Conservation (phyloP, 1,140 invertebrate species). For the Stenopsyche tienmushanensis region DNA sequence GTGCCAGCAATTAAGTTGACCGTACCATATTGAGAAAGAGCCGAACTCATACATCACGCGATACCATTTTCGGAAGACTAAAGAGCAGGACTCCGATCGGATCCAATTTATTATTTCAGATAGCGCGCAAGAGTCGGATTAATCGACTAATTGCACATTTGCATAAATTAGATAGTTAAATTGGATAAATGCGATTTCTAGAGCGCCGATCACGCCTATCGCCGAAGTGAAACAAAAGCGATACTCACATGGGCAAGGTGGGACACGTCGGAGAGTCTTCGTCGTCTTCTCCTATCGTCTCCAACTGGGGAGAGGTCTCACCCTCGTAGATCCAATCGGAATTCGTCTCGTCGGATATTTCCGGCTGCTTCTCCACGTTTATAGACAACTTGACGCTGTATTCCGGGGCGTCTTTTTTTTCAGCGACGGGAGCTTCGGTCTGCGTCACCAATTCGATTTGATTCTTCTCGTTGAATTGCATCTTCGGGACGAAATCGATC, state of each 20-base stretch:
- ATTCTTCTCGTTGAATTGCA: constrained; percentile 44
- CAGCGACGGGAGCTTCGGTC: constrained; percentile 28
- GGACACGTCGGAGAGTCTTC: constrained; percentile 48
- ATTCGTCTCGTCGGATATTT: constrained; percentile 42
- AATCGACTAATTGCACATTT: neutral
- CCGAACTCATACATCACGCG: no score
- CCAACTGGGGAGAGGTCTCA: constrained; percentile 52
- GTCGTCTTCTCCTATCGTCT: constrained; percentile 68
- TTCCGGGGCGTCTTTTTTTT: constrained; percentile 4
- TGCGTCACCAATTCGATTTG: constrained; percentile 39
- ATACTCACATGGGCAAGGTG: constrained; percentile 35
- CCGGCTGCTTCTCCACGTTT: constrained; percentile 13
- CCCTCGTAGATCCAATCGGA: constrained; percentile 44
- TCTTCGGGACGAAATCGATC: constrained; percentile 68
- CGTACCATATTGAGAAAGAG: no score
- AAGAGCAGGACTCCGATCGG: no score
- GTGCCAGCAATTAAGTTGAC: no score
- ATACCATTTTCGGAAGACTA: no score
- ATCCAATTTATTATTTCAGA: no score
- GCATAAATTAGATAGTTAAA: neutral
- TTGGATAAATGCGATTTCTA: neutral
- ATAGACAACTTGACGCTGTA: constrained; percentile 20
- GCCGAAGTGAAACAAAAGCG: no score
- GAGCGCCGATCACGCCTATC: neutral
- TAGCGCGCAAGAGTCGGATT: no score